Evolutionary conservation across 2,888 invertebrate species (phyloP).

Genomic region (Drosophila lacicola): DNA sequence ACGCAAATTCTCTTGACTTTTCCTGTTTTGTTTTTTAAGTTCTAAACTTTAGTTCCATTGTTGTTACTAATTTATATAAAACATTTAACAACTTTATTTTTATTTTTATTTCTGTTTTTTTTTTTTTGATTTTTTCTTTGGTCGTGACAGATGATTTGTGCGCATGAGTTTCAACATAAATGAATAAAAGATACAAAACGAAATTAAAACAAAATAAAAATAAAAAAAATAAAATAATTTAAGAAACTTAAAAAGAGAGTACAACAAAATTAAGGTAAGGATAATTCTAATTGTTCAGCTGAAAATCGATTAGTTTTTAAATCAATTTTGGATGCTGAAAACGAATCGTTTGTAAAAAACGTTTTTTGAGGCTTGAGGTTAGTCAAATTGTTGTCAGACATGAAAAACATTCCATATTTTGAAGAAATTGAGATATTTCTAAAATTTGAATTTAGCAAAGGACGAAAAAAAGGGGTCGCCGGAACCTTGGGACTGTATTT

Average conservation of each 20-base stretch:
- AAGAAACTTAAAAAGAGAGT: constrained; percentile 35
- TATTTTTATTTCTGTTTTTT: constrained; percentile 15
- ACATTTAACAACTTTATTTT: constrained; percentile 46
- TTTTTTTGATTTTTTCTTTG: constrained; percentile 23
- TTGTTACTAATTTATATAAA: constrained; percentile 53
- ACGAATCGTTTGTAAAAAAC: constrained; percentile 22
- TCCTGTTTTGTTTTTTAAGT: constrained; percentile 14
- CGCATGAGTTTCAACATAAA: constrained; percentile 76
- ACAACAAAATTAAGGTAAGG: constrained; percentile 39
- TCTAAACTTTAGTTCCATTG: constrained; percentile 69
- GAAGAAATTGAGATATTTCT: constrained; percentile 11
- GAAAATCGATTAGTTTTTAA: constrained; percentile 85
- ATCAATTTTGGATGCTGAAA: constrained; percentile 69
- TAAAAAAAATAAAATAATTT: constrained; percentile 20
- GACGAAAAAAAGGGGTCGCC: neutral
- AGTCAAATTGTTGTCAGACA: constrained; percentile 41
- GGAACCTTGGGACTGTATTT: constrained; percentile 20
- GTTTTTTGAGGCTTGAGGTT: constrained; percentile 25
- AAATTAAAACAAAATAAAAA: constrained; percentile 20
- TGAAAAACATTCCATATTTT: constrained; percentile 45
- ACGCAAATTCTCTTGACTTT: constrained; percentile 63
- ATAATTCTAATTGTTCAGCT: constrained; percentile 74
- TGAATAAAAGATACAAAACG: constrained; percentile 35
- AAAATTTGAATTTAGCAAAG: constrained; percentile 29
- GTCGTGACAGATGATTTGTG: constrained; percentile 76